Evolutionary conservation across 2,113 vertebrate species (phyloP).

Genomic region (Antechinus stuartii): DNA sequence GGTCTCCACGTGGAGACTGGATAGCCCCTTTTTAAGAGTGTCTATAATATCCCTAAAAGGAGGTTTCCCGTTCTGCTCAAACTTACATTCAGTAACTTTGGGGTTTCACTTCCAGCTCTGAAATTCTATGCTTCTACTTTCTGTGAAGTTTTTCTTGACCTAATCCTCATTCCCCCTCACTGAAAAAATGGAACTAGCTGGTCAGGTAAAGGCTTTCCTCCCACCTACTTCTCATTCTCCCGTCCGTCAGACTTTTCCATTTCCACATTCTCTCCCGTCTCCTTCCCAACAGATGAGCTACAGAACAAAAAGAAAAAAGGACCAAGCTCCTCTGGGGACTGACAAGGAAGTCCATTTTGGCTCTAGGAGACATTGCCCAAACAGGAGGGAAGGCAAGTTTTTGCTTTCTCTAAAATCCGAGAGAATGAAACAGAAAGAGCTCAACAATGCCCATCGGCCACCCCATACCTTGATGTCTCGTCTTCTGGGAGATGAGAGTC

Average conservation of each 20-base stretch:
- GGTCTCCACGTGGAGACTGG: background rate
- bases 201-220: background rate
- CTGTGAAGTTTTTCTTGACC: background rate
- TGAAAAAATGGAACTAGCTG: background rate
- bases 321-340: background rate
- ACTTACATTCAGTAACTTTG: background rate
- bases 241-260: background rate
- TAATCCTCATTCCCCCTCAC: background rate
- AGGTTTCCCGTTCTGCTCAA: background rate
- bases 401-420: background rate
- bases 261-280: background rate
- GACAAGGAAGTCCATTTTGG: background rate
- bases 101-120: background rate
- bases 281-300: background rate
- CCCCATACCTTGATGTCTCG: background rate
- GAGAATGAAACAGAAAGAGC: background rate
- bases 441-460: background rate
- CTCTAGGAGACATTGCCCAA: background rate
- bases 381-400: background rate
- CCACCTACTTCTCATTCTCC: background rate
- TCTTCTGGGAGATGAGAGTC: background rate
- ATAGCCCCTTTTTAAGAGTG: background rate
- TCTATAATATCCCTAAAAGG: background rate
- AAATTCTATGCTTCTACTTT: background rate
- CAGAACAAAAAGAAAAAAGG: background rate